A percentile compares a stretch with the other conserved stretches of the same genome.
Conservation (phyloP, 92 coral and sea anemone genomes). For the Phenganax stokvisi region DNA sequence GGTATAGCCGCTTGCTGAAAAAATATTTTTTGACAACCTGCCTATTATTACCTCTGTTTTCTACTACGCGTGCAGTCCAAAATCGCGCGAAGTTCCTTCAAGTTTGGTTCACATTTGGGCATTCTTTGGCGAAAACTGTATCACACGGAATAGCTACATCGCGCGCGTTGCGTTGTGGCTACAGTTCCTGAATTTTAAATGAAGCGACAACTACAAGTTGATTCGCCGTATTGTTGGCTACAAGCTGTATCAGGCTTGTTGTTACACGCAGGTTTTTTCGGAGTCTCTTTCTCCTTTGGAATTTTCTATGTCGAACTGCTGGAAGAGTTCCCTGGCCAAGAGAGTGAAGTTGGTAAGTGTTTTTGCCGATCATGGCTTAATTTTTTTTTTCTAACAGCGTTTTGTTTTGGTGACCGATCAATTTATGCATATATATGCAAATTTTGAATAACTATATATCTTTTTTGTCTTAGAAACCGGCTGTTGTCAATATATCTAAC, state of each 20-base stretch:
- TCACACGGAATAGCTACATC: no score
- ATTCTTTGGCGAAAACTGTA: no score
- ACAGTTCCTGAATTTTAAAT: not conserved
- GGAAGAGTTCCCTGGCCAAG: constrained; percentile 64
- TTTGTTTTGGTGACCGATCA: not conserved
- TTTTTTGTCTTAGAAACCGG: no score
- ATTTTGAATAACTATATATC: not conserved
- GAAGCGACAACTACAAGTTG: constrained; percentile 12
- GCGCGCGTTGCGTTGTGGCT: no score
- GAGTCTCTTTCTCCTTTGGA: constrained; percentile 66
- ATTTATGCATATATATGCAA: constrained; percentile 28
- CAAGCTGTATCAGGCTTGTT: constrained; percentile 56
- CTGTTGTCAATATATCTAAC: no score
- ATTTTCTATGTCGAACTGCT: constrained; percentile 70
- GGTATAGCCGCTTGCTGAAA: no score
- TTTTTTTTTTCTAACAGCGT: constrained; percentile 25
- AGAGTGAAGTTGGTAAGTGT: constrained; percentile 68
- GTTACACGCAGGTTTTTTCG: constrained; percentile 57
- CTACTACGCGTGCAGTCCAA: no score
- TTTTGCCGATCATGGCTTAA: no score
- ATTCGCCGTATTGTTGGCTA: constrained; percentile 60
- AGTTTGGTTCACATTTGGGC: no score
- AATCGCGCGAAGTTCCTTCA: no score
- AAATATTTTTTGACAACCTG: no score
- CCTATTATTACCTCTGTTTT: no score